Evolutionary conservation across 2,113 vertebrate species (phyloP), one percentile per base, ranked within the genome.

Genomic region (Herpailurus yagouaroundi): DNA sequence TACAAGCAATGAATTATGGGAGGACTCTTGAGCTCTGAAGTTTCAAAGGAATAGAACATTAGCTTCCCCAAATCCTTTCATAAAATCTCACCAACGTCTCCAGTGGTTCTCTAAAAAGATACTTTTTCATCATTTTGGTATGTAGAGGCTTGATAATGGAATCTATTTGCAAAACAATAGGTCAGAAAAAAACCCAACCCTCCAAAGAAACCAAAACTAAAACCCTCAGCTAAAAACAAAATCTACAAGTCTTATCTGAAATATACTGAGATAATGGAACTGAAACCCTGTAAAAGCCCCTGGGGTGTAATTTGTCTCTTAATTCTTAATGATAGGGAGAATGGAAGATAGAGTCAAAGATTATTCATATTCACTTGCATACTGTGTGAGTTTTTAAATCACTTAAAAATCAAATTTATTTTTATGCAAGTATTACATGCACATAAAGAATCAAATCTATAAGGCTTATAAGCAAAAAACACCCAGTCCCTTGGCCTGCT

Each of bases 81-180:
- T 45, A 92, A 85, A 90, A 82, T 89, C 45, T 25, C 89, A 60
- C 63, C 55, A 36, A 87, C n/a, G 2, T 11, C 31, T 89, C 87
- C 33, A 45, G 55, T 55, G 77, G 45, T 85, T 93, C 77, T 68
- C 55, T 80, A 89, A 57, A 93, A 89, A 71, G 52, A 55, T 13
- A 36, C 16, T 73, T 55, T 64, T 86, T 13, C 74, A 63, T 88
- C 14, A 60, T 60, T 80, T 88, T 84, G 52, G 7, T 36, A 73
- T 60, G 77, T 23, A 86, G 29, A 68, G 50, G 4, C 73, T 90
- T 82, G 41, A 93, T 55, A 86, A 95, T 13, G 84, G 55, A 97
- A 74, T n/a, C 50, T 48, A 48, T 90, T 90, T 79, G 50, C 68
- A 93, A 90, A 97, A 85, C 74, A 95, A 96, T 73, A 73, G 48